Evolutionary conservation across 2,888 invertebrate species (phyloP), one percentile per base, ranked within the genome.

Genomic region (Conops quadrifasciatus): DNA sequence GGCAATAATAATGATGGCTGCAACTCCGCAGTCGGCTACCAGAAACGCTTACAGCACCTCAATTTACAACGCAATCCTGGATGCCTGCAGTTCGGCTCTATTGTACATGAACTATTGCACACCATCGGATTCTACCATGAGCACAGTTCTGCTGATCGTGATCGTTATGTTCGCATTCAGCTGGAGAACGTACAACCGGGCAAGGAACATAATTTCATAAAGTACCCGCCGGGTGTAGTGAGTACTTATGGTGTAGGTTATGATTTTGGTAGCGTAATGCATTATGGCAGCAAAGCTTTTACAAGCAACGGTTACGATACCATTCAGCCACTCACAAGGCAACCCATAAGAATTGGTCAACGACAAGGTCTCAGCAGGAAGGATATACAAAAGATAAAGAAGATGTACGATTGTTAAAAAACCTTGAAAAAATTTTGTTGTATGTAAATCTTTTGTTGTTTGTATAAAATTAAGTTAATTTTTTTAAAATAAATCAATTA

Each of bases 201-300:
- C 1, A 87, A 89, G 16, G 88, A 90, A 77, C 85, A 84, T 45
- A 93, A 93, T 85, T 94, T 94, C 83, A 87, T 87, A 65, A 93
- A 92, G 81, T 88, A 90, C 0, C 87, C 88, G 16, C 80, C 84
- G 15, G 84, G 86, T 16, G 85, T 82, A 16, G 87, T 90, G 0
- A 87, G 88, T n/a, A 89, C 88, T 51, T 93, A 88, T 79, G 91
- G 90, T 2, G 88, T 92, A 26, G 83, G 87, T 0, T 94, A 94
- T 79, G 94, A 94, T 81, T 94, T 91, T 81, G 88, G 89, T 73
- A 93, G 93, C 76, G 90, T 94, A 2, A 91, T 94, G 91, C 94
- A 94, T 80, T 94, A 94, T 81, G 91, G 92, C 0, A 87, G 88
- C 43, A 88, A 87, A 24, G 93, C 93, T 0, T 94, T 93, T 84